Percentiles rank a stretch among this genome's conserved stretches.
These are phyloP conservation scores for Adoxophyes honmai DNA, from an alignment of 1,140 invertebrate species.

Conservation along the genomic window DNA sequence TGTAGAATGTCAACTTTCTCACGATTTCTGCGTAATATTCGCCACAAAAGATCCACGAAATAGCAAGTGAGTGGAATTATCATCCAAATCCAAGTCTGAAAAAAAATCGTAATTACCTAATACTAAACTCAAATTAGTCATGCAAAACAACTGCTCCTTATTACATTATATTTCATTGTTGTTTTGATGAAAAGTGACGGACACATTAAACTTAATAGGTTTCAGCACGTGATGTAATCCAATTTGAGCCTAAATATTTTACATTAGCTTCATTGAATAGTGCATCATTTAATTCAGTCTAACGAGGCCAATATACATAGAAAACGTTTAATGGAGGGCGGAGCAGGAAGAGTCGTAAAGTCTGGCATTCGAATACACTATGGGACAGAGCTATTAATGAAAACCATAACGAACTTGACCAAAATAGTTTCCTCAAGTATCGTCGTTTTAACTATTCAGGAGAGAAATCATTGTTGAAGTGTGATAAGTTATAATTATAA, in stretches of 20 bases:
- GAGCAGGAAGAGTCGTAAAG: background rate
- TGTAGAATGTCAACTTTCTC: constrained; percentile 46
- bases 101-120: constrained; percentile 17
- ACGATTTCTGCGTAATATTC: constrained; percentile 55
- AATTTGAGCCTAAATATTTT: background rate
- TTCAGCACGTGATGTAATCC: background rate
- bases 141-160: no score
- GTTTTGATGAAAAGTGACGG: no score
- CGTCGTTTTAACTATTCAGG: no score
- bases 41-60: constrained; percentile 56
- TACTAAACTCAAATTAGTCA: background rate
- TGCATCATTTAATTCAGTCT: no score
- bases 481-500: no score
- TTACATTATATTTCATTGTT: no score
- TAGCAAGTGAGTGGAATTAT: constrained; percentile 50
- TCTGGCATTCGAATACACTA: background rate
- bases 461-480: no score
- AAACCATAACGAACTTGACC: background rate
- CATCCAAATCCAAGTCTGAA: constrained; percentile 68
- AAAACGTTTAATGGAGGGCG: background rate
- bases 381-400: background rate
- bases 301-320: constrained; percentile 4
- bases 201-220: background rate
- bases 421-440: background rate
- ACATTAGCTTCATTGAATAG: background rate